Base-by-base conservation (phyloP, 1,140 invertebrate species). In the Eumaeus atala region DNA sequence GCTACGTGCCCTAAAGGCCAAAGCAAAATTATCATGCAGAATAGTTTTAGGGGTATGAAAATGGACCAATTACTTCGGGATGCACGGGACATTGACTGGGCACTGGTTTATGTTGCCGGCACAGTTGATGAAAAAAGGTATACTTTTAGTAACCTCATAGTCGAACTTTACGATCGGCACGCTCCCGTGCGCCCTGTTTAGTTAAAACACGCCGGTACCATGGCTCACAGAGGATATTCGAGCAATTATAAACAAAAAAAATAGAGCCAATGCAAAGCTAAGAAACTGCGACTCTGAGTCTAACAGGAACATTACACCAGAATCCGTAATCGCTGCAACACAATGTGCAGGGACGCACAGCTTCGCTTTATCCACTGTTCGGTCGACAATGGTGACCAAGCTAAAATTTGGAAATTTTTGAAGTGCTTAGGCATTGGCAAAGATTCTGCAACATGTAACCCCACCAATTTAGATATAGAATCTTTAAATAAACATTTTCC, bases 311-410 rank as follows among this genome's bases (percentile, higher is more conserved):
- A 21, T 9, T 48, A 47, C 11, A 58, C 10, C 4, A 28, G n/a
- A 52, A 9, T 48, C 1, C 16, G 56, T 7, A 58, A 58, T 40
- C 50, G 44, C 10, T 48, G 42, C 9, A 49, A 48, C 33, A 58
- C 50, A n/a, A 47, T 47, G 16, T 58, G 56, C 48, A 52, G 56
- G 10, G 56, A 58, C 49, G 42, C 56, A 17, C 56, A 58, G 34
- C 16, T 14, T 28, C 44, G 50, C 16, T 17, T 48, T 28, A 52
- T 58, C n/a, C 42, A 52, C n/a, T 48, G 16, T 0, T 55, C 53
- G 1, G 14, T 55, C 16, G 44, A 55, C 8, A 48, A 55, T 34
- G 16, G 44, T 1, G 47, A 55, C 33, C 53, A 12, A 3, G 53
- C 35, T 9, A 48, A 55, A 18, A 18, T 49, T 18, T 55, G 47